A percentile compares a stretch with the other conserved stretches of the same genome.
phyloP scores from a whole-genome alignment of 2,113 vertebrate species.

The Anguilla rostrata region DNA sequence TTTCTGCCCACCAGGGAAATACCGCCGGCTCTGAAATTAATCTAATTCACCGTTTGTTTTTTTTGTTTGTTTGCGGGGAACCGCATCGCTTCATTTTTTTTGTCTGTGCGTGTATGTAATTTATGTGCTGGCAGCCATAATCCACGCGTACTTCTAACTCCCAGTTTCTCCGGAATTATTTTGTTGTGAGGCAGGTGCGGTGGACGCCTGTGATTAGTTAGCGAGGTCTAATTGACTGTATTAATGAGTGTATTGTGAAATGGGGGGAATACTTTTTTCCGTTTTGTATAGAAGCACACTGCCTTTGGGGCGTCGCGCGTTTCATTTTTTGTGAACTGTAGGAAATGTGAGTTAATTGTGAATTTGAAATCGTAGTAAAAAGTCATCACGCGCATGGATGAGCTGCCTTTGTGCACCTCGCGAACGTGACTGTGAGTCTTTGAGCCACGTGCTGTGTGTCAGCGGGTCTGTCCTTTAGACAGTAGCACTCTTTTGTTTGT shows the following conservation, averaged over 20 bases:
- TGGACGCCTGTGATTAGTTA: background rate
- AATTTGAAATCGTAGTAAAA: background rate
- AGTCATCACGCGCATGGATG: background rate
- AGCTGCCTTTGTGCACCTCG: background rate
- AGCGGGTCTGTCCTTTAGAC: background rate
- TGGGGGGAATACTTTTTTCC: background rate
- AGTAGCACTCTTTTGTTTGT: background rate
- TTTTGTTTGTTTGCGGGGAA: background rate
- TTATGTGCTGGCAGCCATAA: slow-evolving; percentile 4
- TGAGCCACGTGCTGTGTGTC: background rate
- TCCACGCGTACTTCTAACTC: background rate
- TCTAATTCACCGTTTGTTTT: background rate
- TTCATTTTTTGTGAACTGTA: background rate
- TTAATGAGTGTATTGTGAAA: background rate
- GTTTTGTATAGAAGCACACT: background rate
- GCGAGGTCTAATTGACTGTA: background rate
- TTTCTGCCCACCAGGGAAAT: slow-evolving; percentile 15
- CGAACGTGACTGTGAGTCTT: background rate
- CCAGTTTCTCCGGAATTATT: background rate
- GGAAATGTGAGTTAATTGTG: background rate
- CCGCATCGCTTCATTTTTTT: background rate
- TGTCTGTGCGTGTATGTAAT: background rate
- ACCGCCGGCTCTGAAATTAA: slow-evolving; percentile 5
- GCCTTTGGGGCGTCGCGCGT: background rate
- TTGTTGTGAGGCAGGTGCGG: background rate